Percentiles rank a stretch among this genome's conserved stretches.
phyloP scores from a whole-genome alignment of 2,888 invertebrate species.

The Brachypterus glaber region DNA sequence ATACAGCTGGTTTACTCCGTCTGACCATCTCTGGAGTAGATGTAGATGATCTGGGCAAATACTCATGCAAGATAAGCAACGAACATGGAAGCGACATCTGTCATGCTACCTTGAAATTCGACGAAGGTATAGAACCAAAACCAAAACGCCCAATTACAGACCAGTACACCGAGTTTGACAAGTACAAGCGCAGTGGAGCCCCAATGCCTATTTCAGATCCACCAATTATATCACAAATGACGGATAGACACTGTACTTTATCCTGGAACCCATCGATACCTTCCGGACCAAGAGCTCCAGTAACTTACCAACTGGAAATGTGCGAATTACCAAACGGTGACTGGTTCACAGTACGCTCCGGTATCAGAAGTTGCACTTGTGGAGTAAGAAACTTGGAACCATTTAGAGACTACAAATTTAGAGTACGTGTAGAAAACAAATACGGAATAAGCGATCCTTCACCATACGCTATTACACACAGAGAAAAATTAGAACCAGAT shows the following conservation, averaged over 20 bases:
- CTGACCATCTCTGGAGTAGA: conserved; percentile 70
- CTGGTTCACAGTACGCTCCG: conserved; percentile 82
- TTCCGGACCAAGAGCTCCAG: conserved; percentile 75
- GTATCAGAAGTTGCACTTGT: conserved; percentile 80
- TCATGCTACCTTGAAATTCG: conserved; percentile 65
- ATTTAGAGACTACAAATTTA: conserved; percentile 89
- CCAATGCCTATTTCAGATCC: conserved; percentile 82
- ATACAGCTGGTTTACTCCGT: conserved; percentile 72
- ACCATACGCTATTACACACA: conserved; percentile 74
- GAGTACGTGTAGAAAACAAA: conserved; percentile 92
- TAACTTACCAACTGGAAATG: conserved; percentile 93
- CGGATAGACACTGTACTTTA: conserved; percentile 76
- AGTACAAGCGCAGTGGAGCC: conserved; percentile 70
- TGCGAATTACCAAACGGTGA: conserved; percentile 84
- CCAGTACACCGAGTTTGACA: conserved; percentile 76
- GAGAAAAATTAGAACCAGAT: conserved; percentile 68
- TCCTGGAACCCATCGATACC: conserved; percentile 93
- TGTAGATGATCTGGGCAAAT: conserved; percentile 74
- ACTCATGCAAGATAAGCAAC: conserved; percentile 74
- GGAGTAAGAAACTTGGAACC: conserved; percentile 86
- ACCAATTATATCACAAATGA: conserved; percentile 89
- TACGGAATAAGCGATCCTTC: conserved; percentile 95
- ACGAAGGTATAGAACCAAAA: conserved; percentile 55
- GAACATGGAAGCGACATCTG: conserved; percentile 76
- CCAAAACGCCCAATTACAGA: conserved; percentile 60